Conservation (phyloP, 2,888 invertebrate species). For the Mycalesis mineus region DNA sequence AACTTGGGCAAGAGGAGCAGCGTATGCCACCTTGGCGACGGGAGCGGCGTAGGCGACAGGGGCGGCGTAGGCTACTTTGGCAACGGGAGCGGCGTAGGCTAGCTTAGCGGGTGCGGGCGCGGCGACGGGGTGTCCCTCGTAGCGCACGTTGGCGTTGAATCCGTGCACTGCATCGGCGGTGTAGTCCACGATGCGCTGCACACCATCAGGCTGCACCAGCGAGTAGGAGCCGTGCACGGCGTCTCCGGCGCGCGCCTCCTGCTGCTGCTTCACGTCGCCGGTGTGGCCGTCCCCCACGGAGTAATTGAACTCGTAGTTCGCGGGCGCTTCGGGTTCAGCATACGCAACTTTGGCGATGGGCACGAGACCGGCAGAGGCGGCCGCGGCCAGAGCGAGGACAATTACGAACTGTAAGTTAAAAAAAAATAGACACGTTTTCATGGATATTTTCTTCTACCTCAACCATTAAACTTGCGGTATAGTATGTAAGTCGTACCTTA, state of each 20-base stretch:
- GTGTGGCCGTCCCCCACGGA: slow-evolving; percentile 64
- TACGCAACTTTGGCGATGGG: slow-evolving; percentile 44
- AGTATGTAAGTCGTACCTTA: slow-evolving; percentile 11
- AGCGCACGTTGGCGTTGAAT: slow-evolving; percentile 69
- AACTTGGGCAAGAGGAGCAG: slow-evolving; percentile 46
- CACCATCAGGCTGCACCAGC: slow-evolving; percentile 69
- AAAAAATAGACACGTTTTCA: not conserved
- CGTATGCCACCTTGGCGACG: slow-evolving; percentile 39
- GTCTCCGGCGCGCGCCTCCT: slow-evolving; percentile 64
- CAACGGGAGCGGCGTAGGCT: slow-evolving; percentile 37
- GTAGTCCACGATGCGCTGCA: slow-evolving; percentile 68
- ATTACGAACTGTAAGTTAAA: slow-evolving; percentile 17
- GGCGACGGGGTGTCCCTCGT: slow-evolving; percentile 55
- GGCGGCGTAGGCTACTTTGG: slow-evolving; percentile 38
- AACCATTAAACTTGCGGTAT: not conserved
- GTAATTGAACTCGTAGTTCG: slow-evolving; percentile 65
- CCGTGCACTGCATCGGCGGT: slow-evolving; percentile 62
- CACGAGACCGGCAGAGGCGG: slow-evolving; percentile 37
- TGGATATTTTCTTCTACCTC: too few species aligned
- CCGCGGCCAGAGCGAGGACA: slow-evolving; percentile 22
- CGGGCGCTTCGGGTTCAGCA: slow-evolving; percentile 52
- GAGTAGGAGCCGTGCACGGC: slow-evolving; percentile 69
- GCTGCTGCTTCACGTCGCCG: slow-evolving; percentile 69
- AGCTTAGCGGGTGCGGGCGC: slow-evolving; percentile 38
- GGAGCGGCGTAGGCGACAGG: slow-evolving; percentile 27